These are phyloP conservation scores for Octonoba sinensis DNA, from an alignment of 2,888 invertebrate species.

Conservation along the genomic window DNA sequence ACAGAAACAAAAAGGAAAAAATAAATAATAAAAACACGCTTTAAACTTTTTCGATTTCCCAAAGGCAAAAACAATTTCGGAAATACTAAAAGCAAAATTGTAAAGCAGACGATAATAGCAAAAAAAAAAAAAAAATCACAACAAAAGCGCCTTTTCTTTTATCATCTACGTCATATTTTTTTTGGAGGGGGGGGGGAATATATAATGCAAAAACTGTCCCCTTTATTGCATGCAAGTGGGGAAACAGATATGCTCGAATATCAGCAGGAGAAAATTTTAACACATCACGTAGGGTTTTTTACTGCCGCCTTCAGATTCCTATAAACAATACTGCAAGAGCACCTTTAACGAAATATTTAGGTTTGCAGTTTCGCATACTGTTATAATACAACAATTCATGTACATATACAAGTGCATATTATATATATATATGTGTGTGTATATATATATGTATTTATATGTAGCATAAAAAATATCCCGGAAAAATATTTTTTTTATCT, in stretches of 20 bases:
- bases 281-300: conserved; percentile 32
- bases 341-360: background rate
- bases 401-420: too few relatives aligned
- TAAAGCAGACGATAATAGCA: conserved; percentile 3
- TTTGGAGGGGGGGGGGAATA: too few relatives aligned
- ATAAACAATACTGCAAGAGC: background rate
- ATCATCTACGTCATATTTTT: conserved; percentile 19
- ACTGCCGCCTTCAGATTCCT: conserved; percentile 10
- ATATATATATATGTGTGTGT: too few relatives aligned
- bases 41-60: conserved; percentile 40
- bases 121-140: conserved; percentile 11
- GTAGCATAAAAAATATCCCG: too few relatives aligned
- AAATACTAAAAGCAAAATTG: conserved; percentile 41
- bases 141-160: conserved; percentile 21
- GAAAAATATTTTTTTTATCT: too few relatives aligned
- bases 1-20: too few relatives aligned
- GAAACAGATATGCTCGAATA: background rate
- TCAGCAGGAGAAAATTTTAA: conserved; percentile 13
- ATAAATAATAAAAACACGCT: too few relatives aligned
- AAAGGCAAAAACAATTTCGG: conserved; percentile 45
- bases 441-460: too few relatives aligned
- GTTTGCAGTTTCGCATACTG: too few relatives aligned
- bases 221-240: background rate
- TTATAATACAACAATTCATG: too few relatives aligned
- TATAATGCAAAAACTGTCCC: background rate